Evolutionary conservation across 2,888 invertebrate species (phyloP).

Genomic region (Tetrapedia diversipes): DNA sequence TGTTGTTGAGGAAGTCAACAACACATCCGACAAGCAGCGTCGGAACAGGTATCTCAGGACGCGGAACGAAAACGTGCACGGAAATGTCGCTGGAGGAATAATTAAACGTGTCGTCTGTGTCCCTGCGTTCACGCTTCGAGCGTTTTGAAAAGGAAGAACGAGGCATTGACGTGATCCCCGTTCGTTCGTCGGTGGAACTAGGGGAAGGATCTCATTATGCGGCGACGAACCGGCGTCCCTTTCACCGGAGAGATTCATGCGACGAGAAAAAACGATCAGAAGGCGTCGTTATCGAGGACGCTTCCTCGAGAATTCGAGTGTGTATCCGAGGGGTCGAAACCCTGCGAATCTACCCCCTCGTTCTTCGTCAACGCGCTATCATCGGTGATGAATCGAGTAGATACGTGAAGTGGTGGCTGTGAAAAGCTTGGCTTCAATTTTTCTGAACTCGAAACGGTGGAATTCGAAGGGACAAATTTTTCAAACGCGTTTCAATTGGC

Average conservation of each 20-base stretch:
- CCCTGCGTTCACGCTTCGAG: background rate
- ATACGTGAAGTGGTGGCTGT: background rate
- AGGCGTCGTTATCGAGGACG: conserved; percentile 1
- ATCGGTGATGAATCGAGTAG: background rate
- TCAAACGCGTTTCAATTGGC: too few relatives aligned
- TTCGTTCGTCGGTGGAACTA: background rate
- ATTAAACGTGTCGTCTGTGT: conserved; percentile 15
- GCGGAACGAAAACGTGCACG: background rate
- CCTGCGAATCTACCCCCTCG: background rate
- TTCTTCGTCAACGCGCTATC: background rate
- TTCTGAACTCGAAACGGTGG: background rate
- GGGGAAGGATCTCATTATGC: conserved; percentile 27
- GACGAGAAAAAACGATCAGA: background rate
- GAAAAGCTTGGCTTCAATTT: too few relatives aligned
- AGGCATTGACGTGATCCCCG: conserved; percentile 2
- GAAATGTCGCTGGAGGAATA: background rate
- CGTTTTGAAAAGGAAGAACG: conserved; percentile 28
- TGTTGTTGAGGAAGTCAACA: too few relatives aligned
- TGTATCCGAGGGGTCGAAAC: background rate
- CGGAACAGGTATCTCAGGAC: background rate
- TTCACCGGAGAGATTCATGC: conserved; percentile 9
- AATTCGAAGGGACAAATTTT: background rate
- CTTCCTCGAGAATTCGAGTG: too few relatives aligned
- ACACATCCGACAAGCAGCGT: too few relatives aligned
- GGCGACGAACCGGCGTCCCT: background rate